These are phyloP conservation scores for Meda fulgida DNA, from an alignment of 2,797 vertebrate genomes.

Conservation along the genomic window DNA sequence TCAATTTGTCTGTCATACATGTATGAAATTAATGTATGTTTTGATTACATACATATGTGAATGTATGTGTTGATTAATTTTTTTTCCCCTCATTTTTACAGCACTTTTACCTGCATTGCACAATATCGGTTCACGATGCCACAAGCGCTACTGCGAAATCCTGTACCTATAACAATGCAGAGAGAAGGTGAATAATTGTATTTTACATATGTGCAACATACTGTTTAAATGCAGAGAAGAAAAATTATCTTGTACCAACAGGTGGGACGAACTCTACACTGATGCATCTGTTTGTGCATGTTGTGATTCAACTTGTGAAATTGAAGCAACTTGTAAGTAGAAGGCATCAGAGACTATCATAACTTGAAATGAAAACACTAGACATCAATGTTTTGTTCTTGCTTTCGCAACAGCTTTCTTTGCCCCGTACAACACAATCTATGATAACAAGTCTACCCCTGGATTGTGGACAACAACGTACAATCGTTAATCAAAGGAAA, in stretches of 20 bases:
- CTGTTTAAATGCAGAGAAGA: not conserved
- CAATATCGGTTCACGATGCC: constrained; percentile 57
- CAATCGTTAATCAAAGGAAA: not conserved
- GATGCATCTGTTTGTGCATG: constrained; percentile 65
- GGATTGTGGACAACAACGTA: constrained; percentile 25
- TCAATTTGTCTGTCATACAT: not conserved
- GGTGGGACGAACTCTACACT: constrained; percentile 72
- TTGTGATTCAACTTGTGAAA: constrained; percentile 67
- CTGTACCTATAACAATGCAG: constrained; percentile 69
- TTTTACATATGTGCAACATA: not conserved
- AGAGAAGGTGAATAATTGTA: constrained; percentile 59
- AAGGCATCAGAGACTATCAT: not conserved
- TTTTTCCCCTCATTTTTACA: constrained; percentile 35
- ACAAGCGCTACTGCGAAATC: constrained; percentile 65
- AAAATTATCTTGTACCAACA: constrained; percentile 45
- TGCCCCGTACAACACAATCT: not conserved
- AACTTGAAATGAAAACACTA: not conserved
- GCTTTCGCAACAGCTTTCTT: not conserved
- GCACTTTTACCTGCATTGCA: constrained; percentile 74
- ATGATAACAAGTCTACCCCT: constrained; percentile 54
- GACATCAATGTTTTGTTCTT: not conserved
- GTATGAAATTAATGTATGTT: not conserved
- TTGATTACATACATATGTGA: not conserved
- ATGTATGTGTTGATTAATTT: not conserved
- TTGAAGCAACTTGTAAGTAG: constrained; percentile 60